Percentiles rank a stretch among this genome's conserved stretches.
These are phyloP conservation scores for Drepana arcuata DNA, from an alignment of 1,140 invertebrate species.

Conservation along the genomic window DNA sequence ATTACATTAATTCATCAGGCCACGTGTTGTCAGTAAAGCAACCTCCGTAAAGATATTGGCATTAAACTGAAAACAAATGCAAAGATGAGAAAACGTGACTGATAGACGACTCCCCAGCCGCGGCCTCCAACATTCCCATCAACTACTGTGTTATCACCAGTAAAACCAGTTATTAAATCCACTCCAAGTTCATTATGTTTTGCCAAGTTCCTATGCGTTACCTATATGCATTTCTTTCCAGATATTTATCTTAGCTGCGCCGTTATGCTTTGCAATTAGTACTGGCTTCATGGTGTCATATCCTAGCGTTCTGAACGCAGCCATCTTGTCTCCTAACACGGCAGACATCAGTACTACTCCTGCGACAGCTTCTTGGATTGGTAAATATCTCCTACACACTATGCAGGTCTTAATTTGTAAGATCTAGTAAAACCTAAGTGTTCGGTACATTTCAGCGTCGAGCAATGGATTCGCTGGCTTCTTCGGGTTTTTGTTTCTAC, in stretches of 20 bases:
- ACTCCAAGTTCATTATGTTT: too few relatives aligned
- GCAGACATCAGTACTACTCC: conserved; percentile 22
- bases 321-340: conserved; percentile 17
- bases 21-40: too few relatives aligned
- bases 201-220: too few relatives aligned
- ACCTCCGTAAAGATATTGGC: too few relatives aligned
- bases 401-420: not conserved
- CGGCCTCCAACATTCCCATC: too few relatives aligned
- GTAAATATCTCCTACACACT: conserved; percentile 4
- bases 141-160: too few relatives aligned
- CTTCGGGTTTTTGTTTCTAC: conserved; percentile 21
- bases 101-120: too few relatives aligned
- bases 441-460: conserved; percentile 22
- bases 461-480: conserved; percentile 20
- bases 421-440: conserved; percentile 2
- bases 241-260: conserved; percentile 5
- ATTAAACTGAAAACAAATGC: too few relatives aligned
- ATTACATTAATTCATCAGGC: too few relatives aligned
- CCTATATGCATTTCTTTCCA: conserved; percentile 3
- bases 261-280: not conserved
- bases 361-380: conserved; percentile 27
- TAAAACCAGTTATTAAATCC: too few relatives aligned
- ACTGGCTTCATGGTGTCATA: not conserved
- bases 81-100: too few relatives aligned
- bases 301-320: conserved; percentile 16